These are phyloP conservation scores for Istiophorus platypterus DNA, from an alignment of 2,113 vertebrate species.

Conservation along the genomic window DNA sequence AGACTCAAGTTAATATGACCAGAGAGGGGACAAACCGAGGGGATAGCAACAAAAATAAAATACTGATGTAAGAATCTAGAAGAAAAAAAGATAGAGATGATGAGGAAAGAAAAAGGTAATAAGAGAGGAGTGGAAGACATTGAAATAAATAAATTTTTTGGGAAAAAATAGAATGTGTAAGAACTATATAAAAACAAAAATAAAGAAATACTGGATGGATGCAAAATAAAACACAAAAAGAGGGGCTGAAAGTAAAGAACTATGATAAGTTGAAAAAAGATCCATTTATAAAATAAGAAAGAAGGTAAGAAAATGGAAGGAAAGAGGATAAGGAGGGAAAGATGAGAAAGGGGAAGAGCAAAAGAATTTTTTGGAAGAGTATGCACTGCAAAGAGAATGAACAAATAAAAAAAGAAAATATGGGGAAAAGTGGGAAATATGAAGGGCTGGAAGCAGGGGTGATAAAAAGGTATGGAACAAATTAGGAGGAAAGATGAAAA, in stretches of 20 bases:
- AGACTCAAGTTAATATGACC: conserved; percentile 59
- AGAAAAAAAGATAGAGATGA: neutral
- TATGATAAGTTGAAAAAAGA: neutral
- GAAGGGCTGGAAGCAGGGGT: neutral
- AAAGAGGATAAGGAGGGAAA: neutral
- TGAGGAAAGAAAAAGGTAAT: neutral
- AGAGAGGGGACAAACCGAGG: conserved; percentile 35
- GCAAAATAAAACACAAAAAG: neutral
- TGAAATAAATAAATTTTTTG: neutral
- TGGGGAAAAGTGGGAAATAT: neutral
- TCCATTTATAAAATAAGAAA: neutral
- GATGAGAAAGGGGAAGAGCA: neutral
- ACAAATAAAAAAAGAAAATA: neutral
- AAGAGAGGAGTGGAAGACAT: neutral
- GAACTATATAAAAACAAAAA: neutral
- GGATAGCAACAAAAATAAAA: neutral
- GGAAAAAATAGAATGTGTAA: neutral
- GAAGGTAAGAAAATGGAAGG: neutral
- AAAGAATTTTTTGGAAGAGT: too few relatives aligned
- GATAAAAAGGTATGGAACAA: neutral
- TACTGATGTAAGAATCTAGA: neutral
- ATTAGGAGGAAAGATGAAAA: neutral
- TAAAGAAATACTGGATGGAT: neutral
- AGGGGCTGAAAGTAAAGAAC: neutral
- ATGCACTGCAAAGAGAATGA: neutral